phyloP scores from a whole-genome alignment of 2,888 invertebrate species.

The Eulithis prunata region DNA sequence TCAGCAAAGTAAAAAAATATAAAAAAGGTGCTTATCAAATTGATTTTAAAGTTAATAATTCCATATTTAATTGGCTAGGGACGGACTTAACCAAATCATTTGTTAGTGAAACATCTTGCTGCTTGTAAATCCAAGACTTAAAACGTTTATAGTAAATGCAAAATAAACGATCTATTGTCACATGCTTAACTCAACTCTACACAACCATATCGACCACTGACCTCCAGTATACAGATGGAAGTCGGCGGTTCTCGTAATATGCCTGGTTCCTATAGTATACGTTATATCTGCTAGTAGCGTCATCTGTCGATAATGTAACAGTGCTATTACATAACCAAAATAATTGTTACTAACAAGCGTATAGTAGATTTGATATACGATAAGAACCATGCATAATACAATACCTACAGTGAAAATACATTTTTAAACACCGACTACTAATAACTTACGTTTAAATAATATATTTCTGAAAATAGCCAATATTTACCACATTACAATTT shows the following conservation, averaged over 20 bases:
- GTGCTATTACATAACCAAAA: no score
- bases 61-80: slow-evolving; percentile 61
- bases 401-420: slow-evolving; percentile 47
- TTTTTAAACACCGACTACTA: slow-evolving; percentile 33
- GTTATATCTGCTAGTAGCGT: no score
- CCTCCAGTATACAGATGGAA: no score
- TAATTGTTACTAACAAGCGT: no score
- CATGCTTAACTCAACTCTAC: slow-evolving; percentile 56
- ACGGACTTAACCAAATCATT: slow-evolving; percentile 71
- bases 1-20: slow-evolving; percentile 24
- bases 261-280: no score
- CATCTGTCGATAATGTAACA: no score
- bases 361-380: no score
- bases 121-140: slow-evolving; percentile 34
- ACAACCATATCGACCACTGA: slow-evolving; percentile 60
- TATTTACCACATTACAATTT: slow-evolving; percentile 57
- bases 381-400: no score
- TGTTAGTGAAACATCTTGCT: slow-evolving; percentile 42
- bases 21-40: slow-evolving; percentile 19
- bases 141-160: slow-evolving; percentile 62
- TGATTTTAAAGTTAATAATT: slow-evolving; percentile 30
- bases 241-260: no score
- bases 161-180: slow-evolving; percentile 57
- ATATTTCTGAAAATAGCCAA: slow-evolving; percentile 65
- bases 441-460: slow-evolving; percentile 55